Conservation (phyloP, 2,113 vertebrate genomes). For the Cinclus cinclus region DNA sequence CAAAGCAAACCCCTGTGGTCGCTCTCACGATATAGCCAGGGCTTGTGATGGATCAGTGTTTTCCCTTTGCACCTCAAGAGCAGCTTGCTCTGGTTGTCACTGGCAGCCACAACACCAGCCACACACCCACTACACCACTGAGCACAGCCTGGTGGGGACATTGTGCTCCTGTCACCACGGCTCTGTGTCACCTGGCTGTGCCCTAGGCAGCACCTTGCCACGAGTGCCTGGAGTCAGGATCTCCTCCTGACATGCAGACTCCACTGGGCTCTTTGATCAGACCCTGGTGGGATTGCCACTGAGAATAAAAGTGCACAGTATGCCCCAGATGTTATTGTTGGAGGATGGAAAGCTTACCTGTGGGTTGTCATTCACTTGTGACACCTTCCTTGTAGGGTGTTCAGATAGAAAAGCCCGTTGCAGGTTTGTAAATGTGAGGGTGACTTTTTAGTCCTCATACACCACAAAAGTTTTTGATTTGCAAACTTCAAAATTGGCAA, state of each 20-base stretch:
- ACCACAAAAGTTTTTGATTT: background rate
- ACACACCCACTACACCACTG: background rate
- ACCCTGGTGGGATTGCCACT: background rate
- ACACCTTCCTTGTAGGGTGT: background rate
- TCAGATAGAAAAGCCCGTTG: background rate
- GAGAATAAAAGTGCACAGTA: background rate
- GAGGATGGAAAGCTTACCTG: background rate
- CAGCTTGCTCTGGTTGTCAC: background rate
- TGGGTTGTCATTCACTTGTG: background rate
- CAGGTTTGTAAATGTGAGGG: background rate
- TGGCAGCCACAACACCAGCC: background rate
- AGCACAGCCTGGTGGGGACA: background rate
- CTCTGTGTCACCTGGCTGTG: background rate
- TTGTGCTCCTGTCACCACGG: background rate
- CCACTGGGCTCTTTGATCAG: background rate
- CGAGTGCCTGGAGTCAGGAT: rapidly evolving
- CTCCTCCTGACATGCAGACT: background rate
- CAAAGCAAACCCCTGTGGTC: background rate
- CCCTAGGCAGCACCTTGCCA: background rate
- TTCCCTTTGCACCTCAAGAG: background rate
- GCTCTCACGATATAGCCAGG: background rate
- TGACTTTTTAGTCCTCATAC: background rate
- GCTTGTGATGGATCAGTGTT: background rate
- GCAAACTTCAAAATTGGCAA: background rate
- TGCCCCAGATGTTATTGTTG: background rate